These are phyloP conservation scores for Scaptomyza reducta DNA, from an alignment of 2,888 invertebrate genomes.

Conservation along the genomic window DNA sequence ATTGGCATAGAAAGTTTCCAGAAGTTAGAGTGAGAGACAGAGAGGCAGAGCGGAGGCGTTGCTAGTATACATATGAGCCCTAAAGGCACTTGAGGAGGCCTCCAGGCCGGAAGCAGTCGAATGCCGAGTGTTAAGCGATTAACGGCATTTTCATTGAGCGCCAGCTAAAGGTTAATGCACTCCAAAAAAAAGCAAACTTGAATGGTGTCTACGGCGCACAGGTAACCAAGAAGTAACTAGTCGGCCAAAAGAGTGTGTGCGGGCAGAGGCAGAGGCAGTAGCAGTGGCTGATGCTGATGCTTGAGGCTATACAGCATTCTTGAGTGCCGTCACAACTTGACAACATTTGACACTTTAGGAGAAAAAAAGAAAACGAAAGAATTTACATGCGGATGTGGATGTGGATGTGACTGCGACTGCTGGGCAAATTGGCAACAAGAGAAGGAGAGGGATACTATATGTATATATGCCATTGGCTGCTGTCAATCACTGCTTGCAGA, in stretches of 20 bases:
- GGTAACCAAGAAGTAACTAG: background rate
- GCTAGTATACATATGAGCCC: constrained; percentile 31
- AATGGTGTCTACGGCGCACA: constrained; percentile 36
- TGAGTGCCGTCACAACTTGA: constrained; percentile 42
- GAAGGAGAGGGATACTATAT: background rate
- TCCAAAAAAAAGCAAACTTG: constrained; percentile 43
- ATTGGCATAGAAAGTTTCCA: constrained; percentile 73
- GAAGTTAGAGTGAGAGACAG: too few relatives aligned
- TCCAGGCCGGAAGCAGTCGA: constrained; percentile 16
- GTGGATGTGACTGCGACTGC: background rate
- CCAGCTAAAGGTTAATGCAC: constrained; percentile 71
- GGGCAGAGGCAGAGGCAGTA: too few relatives aligned
- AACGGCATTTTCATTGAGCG: constrained; percentile 56
- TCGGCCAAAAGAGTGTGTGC: too few relatives aligned
- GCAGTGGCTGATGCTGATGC: background rate
- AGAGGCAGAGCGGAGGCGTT: background rate
- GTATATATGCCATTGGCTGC: background rate
- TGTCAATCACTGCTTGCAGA: constrained; percentile 75
- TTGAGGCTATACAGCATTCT: constrained; percentile 38
- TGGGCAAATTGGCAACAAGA: constrained; percentile 40
- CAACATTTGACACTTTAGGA: constrained; percentile 52
- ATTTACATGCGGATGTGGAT: constrained; percentile 40
- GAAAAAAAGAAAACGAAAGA: background rate
- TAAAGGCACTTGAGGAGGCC: constrained; percentile 16
- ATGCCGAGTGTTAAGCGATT: constrained; percentile 69